Conservation (phyloP, 2,888 invertebrate species). For the Oligia fasciuncula region DNA sequence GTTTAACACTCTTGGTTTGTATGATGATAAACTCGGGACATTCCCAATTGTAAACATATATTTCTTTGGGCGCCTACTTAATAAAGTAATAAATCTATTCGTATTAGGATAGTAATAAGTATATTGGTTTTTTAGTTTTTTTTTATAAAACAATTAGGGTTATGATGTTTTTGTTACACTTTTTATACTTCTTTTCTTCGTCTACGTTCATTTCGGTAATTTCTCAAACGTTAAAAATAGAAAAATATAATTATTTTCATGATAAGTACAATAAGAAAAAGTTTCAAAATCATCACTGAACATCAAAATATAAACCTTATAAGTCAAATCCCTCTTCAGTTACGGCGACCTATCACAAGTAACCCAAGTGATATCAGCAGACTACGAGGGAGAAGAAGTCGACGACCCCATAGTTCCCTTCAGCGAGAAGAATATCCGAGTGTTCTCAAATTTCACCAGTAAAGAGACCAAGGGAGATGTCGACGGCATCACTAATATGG, state of each 20-base stretch:
- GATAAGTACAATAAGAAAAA: too few species aligned
- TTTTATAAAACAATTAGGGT: too few species aligned
- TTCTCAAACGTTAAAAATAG: too few species aligned
- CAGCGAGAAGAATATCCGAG: constrained; percentile 90
- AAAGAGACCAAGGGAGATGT: constrained; percentile 80
- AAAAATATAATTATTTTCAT: too few species aligned
- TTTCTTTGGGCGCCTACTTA: background rate
- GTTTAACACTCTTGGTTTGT: background rate
- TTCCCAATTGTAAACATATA: background rate
- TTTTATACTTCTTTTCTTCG: background rate
- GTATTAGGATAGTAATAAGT: too few species aligned
- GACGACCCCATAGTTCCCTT: constrained; percentile 90
- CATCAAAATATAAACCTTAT: background rate
- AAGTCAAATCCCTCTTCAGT: constrained; percentile 69
- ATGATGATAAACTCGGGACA: background rate
- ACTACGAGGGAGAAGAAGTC: constrained; percentile 92
- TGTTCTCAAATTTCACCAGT: constrained; percentile 80
- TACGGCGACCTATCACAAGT: constrained; percentile 95
- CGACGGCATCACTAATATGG: constrained; percentile 94
- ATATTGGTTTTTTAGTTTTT: background rate
- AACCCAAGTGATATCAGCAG: constrained; percentile 94
- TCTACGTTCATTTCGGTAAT: background rate
- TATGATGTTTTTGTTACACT: too few species aligned
- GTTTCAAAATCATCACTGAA: background rate
- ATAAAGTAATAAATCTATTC: background rate